A percentile compares a stretch with the other conserved stretches of the same genome.
Evolutionary conservation across 1,140 invertebrate genomes (phyloP).

Genomic region (Ceratina australensis): DNA sequence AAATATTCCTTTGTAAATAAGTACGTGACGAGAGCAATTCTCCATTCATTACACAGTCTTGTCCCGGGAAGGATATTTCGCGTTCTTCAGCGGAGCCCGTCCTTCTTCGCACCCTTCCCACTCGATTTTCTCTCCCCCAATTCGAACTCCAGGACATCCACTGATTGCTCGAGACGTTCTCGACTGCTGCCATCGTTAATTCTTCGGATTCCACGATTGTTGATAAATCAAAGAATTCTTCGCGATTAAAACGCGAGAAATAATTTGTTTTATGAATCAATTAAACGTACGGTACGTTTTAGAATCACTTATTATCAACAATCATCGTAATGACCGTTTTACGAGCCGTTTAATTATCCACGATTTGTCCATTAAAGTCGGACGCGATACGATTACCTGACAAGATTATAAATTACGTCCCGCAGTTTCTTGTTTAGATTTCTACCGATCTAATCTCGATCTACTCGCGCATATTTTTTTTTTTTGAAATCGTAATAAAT

Average conservation of each 20-base stretch:
- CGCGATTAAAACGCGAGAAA: slow-evolving; percentile 14
- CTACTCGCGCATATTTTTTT: too few species aligned
- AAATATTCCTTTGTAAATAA: slow-evolving; percentile 25
- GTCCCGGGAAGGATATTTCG: slow-evolving; percentile 71
- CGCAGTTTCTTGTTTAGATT: background rate
- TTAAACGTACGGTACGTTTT: too few species aligned
- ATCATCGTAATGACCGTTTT: too few species aligned
- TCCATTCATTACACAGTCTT: slow-evolving; percentile 75
- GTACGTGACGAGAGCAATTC: slow-evolving; percentile 74
- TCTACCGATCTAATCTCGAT: background rate
- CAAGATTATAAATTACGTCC: background rate
- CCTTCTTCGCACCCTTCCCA: slow-evolving; percentile 36
- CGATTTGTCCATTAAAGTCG: too few species aligned
- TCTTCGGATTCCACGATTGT: slow-evolving; percentile 30
- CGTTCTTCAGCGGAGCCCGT: slow-evolving; percentile 46
- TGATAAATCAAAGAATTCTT: slow-evolving; percentile 32
- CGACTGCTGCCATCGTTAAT: slow-evolving; percentile 65
- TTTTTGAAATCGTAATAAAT: background rate
- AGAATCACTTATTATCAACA: too few species aligned
- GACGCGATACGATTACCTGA: background rate
- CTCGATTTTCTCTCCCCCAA: slow-evolving; percentile 38
- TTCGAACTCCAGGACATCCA: slow-evolving; percentile 45
- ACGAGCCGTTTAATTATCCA: too few species aligned
- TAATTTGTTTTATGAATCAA: background rate
- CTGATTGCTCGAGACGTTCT: slow-evolving; percentile 65